A percentile compares a stretch with the other conserved stretches of the same genome.
Evolutionary conservation across 2,113 vertebrate species (phyloP).

Genomic region (Falcunculus frontatus): DNA sequence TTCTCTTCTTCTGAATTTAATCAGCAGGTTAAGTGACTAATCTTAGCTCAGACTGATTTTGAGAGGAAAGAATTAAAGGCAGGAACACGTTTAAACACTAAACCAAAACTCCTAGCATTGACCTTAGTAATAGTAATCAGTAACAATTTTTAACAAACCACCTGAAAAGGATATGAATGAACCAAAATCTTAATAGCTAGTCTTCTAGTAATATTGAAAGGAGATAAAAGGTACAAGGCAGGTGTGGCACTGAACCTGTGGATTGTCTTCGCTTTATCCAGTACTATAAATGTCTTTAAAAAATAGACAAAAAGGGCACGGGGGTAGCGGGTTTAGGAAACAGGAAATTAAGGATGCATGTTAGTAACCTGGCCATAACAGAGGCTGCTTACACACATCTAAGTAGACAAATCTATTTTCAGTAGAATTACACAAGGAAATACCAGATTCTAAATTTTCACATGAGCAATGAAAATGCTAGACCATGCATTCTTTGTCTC

Average conservation of each 20-base stretch:
- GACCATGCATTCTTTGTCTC: not conserved
- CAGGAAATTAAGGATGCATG: not conserved
- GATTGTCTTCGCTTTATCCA: conserved; percentile 92
- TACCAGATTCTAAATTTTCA: not conserved
- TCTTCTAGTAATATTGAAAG: conserved; percentile 90
- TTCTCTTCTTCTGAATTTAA: not conserved
- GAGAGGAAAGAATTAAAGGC: not conserved
- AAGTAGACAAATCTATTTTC: not conserved
- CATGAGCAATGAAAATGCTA: not conserved
- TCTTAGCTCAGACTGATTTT: not conserved
- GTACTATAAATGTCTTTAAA: conserved; percentile 92
- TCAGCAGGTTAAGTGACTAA: not conserved
- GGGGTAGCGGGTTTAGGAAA: accelerated
- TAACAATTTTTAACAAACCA: not conserved
- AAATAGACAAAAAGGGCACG: not conserved
- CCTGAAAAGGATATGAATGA: conserved; percentile 96
- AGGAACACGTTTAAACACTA: not conserved
- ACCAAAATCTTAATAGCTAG: conserved; percentile 93
- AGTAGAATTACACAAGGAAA: not conserved
- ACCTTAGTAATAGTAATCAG: not conserved
- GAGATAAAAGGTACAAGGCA: conserved; percentile 91
- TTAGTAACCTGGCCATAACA: not conserved
- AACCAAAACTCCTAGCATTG: not conserved
- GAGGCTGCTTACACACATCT: not conserved
- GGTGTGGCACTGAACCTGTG: conserved; percentile 92